These are phyloP conservation scores for Podilymbus podiceps DNA, from an alignment of 2,113 vertebrate genomes.

Conservation along the genomic window DNA sequence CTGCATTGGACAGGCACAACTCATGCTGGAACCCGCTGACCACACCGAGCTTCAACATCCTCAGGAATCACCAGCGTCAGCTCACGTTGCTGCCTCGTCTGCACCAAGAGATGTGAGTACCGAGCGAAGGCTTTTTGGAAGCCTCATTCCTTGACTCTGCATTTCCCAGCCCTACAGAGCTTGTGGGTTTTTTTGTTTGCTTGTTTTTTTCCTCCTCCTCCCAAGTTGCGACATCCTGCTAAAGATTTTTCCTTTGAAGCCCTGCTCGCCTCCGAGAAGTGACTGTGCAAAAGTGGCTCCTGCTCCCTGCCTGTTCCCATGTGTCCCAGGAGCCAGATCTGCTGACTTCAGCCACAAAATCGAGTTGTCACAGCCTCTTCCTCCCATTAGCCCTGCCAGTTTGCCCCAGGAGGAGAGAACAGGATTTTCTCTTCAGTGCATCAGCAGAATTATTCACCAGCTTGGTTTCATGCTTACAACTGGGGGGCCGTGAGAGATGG, in stretches of 20 bases:
- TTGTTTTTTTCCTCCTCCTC: constrained; percentile 32
- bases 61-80: neutral
- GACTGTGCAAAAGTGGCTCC: constrained; percentile 54
- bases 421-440: constrained; percentile 39
- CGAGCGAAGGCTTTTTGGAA: neutral
- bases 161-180: constrained; percentile 32
- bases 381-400: constrained; percentile 31
- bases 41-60: accelerated
- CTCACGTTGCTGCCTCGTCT: neutral
- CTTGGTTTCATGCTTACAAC: neutral
- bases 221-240: constrained; percentile 45
- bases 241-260: constrained; percentile 48
- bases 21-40: neutral
- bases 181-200: constrained; percentile 35
- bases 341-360: constrained; percentile 62
- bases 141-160: constrained; percentile 18
- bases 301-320: constrained; percentile 40
- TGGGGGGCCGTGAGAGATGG: neutral
- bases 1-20: neutral
- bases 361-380: constrained; percentile 43
- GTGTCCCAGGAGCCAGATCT: constrained; percentile 22
- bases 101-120: neutral
- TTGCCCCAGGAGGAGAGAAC: constrained; percentile 36
- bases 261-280: constrained; percentile 19
- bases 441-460: constrained; percentile 62